Base-by-base conservation (phyloP, 2,797 vertebrate genomes). In the Periparus ater region DNA sequence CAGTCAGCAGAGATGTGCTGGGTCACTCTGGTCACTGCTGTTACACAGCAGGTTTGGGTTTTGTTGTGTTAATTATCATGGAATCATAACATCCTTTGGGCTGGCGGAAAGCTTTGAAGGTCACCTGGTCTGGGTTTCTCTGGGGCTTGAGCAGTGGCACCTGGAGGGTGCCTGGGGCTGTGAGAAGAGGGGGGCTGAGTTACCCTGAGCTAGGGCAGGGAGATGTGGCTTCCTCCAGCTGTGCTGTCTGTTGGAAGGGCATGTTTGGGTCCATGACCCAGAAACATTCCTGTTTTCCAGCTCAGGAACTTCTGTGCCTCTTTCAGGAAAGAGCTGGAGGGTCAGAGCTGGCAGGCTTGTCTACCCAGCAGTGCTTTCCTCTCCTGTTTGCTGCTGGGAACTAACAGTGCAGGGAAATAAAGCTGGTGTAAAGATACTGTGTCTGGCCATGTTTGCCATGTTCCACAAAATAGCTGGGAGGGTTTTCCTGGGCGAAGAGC, bases 31-130 rank as follows among this genome's bases (percentile, higher is more conserved):
- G 20, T 42, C 9, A 2, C 60, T 67, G 38, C 55, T 3, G 1
- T 42, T 50, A 25, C 16, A 0, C 3, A 3, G 13, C 2, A 11
- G 5, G 8, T 50, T 83, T 65, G 50, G 68, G 0, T 11, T 67
- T 26, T 34, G 23, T 19, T 54, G 4, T n/a, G 32, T 51, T 44
- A 19, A 53, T 66, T 60, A 22, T 7, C 53, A 4, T 6, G 22
- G 25, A 88, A 21, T 34, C 45, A 3, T 47, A 12, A 21, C 34
- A 53, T 34, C 2, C 2, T 45, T 45, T 10, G 53, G 25, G 13
- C 12, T 73, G n/a, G 25, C 53, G 29, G 60, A 65, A 38, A 40
- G 53, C 47, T 53, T n/a, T 22, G 22, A 27, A 42, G 65, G 34
- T 40, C 42, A 16, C 26, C 14, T 23, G 3, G 21, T 48, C 48